Conservation (phyloP, 2,888 invertebrate genomes). For the Ichneumoninae sp. region DNA sequence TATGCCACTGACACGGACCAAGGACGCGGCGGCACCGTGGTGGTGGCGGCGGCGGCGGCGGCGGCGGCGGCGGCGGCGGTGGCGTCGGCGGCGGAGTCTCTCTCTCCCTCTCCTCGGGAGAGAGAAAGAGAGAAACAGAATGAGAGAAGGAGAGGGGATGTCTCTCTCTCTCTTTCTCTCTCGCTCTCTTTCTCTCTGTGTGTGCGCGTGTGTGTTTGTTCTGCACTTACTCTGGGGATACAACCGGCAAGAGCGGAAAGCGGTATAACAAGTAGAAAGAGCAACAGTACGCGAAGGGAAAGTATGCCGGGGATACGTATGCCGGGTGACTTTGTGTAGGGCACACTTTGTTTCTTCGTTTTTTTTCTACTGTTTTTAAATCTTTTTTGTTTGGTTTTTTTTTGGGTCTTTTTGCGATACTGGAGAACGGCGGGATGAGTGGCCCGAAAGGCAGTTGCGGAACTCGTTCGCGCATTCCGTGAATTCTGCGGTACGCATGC, state of each 20-base stretch:
- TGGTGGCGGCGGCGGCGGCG: neutral
- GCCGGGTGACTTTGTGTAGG: neutral
- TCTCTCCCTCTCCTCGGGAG: constrained; percentile 18
- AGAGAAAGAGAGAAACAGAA: too few relatives aligned
- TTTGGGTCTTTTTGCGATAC: neutral
- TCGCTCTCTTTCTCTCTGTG: constrained; percentile 10
- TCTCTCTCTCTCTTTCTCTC: too few relatives aligned
- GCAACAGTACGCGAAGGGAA: constrained; percentile 49
- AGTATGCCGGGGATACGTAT: constrained; percentile 34
- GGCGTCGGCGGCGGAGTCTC: constrained; percentile 44
- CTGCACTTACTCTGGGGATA: constrained; percentile 49
- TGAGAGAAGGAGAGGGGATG: too few relatives aligned
- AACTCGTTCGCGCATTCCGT: constrained; percentile 79
- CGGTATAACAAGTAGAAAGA: constrained; percentile 47
- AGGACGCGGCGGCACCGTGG: constrained; percentile 78
- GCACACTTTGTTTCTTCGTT: neutral
- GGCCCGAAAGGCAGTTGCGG: constrained; percentile 83
- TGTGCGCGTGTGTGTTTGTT: constrained; percentile 5
- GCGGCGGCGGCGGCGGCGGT: too few relatives aligned
- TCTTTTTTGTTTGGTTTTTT: too few relatives aligned
- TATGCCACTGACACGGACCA: constrained; percentile 85
- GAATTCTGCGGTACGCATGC: constrained; percentile 42
- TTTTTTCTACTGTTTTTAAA: neutral
- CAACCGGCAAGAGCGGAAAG: constrained; percentile 48
- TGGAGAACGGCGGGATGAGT: constrained; percentile 56